Base-by-base conservation (phyloP, 2,113 vertebrate species). In the Leptosomus discolor region DNA sequence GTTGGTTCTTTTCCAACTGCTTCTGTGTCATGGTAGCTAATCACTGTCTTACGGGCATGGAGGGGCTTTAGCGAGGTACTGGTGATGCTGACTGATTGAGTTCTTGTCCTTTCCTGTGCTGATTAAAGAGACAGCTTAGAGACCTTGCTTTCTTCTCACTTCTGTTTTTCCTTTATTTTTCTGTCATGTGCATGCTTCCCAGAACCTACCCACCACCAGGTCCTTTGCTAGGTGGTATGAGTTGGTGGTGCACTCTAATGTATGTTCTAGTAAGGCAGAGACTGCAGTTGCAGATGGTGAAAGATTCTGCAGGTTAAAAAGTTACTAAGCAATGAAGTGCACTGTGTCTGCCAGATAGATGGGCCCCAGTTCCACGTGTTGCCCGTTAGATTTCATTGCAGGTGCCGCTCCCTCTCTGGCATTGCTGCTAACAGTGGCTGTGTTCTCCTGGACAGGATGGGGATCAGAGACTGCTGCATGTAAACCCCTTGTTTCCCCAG, bases 221-320 rank as follows among this genome's bases (percentile, higher is more conserved):
- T 76, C 27, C 53, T 86, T 89, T 61, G 60, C 84, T 85, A 37
- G 41, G 37, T 46, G 51, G 12, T 30, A 5, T 56, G 83, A 68
- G 65, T 53, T 57, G 50, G 36, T 89, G 57, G 34, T 5, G 2
- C 8, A 9, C 54, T 77, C 68, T 85, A 39, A 85, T 92, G 83
- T 90, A 56, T 64, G 63, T 91, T 93, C 26, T 64, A 29, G 11
- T 46, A 15, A 82, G 70, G 58, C 57, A 68, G 43, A 89, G 46
- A 14, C 75, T 88, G 79, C 85, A 53, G 85, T 60, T 85, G 82
- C 50, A 76, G 75, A 56, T 65, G 82, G 60, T 57, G 58, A 74
- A 94, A 53, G 63, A 76, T 79, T 80, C 75, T 92, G 63, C 45
- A 67, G 70, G 74, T 90, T 88, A 90, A 81, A 78, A 86, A 88